Evolutionary conservation across 2,113 vertebrate genomes (phyloP), one percentile per base, ranked within the genome.

Genomic region (Serinus canaria): DNA sequence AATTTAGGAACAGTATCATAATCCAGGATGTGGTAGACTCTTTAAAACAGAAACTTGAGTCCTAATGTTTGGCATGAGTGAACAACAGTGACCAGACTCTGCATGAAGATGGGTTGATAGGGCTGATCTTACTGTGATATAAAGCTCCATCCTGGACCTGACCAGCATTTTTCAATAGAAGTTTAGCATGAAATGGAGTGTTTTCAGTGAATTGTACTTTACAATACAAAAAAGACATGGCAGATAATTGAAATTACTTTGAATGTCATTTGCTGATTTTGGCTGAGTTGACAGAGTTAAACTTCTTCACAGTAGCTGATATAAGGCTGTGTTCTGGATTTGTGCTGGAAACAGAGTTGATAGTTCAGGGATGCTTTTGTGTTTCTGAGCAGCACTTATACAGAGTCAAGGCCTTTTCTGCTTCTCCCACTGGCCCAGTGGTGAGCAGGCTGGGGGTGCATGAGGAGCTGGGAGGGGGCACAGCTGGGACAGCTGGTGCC

Each of bases 41-140:
- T 39, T 60, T 33, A 67, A 81, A 90, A 53, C 10, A 25, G 35
- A 90, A 68, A 50, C 12, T 44, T 35, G 18, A 60, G 25, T 64
- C 25, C 25, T 59, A 47, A 37, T 43, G 18, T 41, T 59, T 66
- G n/a, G 4, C 10, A 21, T 70, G 27, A 66, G 9, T 18, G n/a
- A 82, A 75, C 4, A 1, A 3, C 24, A 24, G 14, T 53, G 52
- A 62, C 31, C 19, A 75, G 23, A 58, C 7, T 52, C 10, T 50
- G 11, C 0, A 1, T 33, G 47, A 79, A 72, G 27, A 64, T 15
- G 4, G 4, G 23, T 44, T 56, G 35, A 37, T 7, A 41, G 6
- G 0, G 0, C 24, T 78, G 25, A 28, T 31, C 7, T 52, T 78
- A 31, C 15, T 30, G 31, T 4, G 1, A 43, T 39, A 10, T 30